These are phyloP conservation scores for Sinonovacula constricta DNA, from an alignment of 1,140 invertebrate genomes.

Conservation along the genomic window DNA sequence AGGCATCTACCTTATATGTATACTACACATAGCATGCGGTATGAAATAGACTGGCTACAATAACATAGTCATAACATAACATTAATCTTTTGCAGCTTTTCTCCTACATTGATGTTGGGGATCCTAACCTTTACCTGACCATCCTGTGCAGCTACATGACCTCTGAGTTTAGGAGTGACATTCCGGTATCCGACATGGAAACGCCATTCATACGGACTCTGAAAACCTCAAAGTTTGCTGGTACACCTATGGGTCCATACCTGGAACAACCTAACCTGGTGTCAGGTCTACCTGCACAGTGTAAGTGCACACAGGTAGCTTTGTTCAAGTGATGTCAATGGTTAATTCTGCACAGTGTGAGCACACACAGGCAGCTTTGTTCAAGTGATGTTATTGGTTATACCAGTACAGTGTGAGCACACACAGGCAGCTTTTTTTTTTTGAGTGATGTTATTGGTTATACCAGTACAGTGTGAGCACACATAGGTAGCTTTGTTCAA, in stretches of 20 bases:
- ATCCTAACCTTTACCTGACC: conserved; percentile 55
- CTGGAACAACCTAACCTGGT: conserved; percentile 76
- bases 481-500: no score
- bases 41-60: no score
- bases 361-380: no score
- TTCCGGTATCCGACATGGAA: conserved; percentile 67
- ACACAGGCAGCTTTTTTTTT: no score
- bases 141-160: conserved; percentile 62
- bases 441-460: no score
- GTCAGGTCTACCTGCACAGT: conserved; percentile 72
- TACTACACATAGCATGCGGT: no score
- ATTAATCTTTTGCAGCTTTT: conserved; percentile 65
- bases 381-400: no score
- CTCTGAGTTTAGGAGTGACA: conserved; percentile 68
- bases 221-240: conserved; percentile 62
- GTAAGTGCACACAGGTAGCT: conserved; percentile 69
- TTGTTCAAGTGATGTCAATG: neutral
- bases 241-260: conserved; percentile 62
- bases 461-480: no score
- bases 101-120: conserved; percentile 49
- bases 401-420: no score
- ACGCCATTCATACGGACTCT: conserved; percentile 71
- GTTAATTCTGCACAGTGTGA: no score
- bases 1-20: no score
- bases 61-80: no score